Base-by-base conservation (phyloP, 2,888 invertebrate genomes). In the Apotomis capreana region DNA sequence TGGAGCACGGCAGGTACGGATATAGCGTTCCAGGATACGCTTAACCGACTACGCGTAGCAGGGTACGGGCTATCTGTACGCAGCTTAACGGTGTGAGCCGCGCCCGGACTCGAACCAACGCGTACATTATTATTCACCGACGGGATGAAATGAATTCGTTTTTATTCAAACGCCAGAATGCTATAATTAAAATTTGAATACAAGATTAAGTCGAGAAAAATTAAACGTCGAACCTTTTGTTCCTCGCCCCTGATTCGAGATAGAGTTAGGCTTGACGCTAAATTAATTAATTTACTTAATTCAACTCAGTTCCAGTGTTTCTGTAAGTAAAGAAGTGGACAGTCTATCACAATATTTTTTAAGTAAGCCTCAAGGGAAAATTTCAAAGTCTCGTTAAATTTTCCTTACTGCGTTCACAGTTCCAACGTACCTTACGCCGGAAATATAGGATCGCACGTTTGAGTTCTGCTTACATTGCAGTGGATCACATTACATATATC, bases 141-240 rank as follows among this genome's bases (percentile, higher is more conserved):
- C 87, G 84, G 83, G 81, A 80, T 83, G 79, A 87, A 91, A 91
- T 90, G 86, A 91, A 91, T 91, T 88, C 90, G 88, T 90, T 92
- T 91, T 92, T 90, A 92, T 92, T 91, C 91, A 90, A 91, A 92
- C 87, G 84, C 87, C 87, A 84, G 89, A 91, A 91, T 91, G 88
- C 92, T 90, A 89, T 91, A 91, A 92, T 92, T 91, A 91, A 91
- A 92, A 92, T 92, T 91, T 92, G 89, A 92, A 92, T 92, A 90
- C 88, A 89, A 91, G 89, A 92, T 91, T 91, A 90, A 85, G 87
- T 87, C 81, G 85, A 87, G 85, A 91, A 89, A 90, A 91, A 87
- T 87, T 87, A 86, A 84, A 89, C 88, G 87, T 85, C 83, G 81
- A 85, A 87, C 87, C 77, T 79, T 68, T 80, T 77, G 78, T 80